A percentile compares a stretch with the other conserved stretches of the same genome.
Evolutionary conservation across 2,888 invertebrate genomes (phyloP).

Genomic region (Acleris laterana): DNA sequence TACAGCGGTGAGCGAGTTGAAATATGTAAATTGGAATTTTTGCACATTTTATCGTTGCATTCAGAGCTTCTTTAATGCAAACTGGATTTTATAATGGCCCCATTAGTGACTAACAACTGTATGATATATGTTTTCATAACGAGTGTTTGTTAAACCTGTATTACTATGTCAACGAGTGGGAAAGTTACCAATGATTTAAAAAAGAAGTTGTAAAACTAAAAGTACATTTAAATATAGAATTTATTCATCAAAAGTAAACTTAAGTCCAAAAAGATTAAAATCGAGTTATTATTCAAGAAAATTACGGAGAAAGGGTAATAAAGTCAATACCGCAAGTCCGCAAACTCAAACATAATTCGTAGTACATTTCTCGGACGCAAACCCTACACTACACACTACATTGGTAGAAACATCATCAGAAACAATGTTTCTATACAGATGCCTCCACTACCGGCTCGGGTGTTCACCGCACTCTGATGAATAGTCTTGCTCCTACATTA

Average conservation of each 20-base stretch:
- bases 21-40: background rate
- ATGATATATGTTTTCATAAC: no score
- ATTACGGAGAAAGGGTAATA: no score
- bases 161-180: no score
- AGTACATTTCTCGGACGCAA: background rate
- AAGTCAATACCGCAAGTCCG: no score
- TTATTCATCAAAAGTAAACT: no score
- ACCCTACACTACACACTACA: background rate
- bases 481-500: constrained; percentile 68
- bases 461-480: constrained; percentile 54
- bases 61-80: background rate
- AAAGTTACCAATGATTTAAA: no score
- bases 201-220: no score
- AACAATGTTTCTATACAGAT: constrained; percentile 8
- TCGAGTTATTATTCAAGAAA: no score
- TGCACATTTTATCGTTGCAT: background rate
- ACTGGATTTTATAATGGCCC: background rate
- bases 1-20: background rate
- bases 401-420: constrained; percentile 11
- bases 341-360: background rate
- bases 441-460: constrained; percentile 18
- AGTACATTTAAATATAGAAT: no score
- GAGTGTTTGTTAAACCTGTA: no score
- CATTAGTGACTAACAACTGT: background rate
- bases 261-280: no score